Conservation (phyloP, 2,113 vertebrate species). For the Naja naja region DNA sequence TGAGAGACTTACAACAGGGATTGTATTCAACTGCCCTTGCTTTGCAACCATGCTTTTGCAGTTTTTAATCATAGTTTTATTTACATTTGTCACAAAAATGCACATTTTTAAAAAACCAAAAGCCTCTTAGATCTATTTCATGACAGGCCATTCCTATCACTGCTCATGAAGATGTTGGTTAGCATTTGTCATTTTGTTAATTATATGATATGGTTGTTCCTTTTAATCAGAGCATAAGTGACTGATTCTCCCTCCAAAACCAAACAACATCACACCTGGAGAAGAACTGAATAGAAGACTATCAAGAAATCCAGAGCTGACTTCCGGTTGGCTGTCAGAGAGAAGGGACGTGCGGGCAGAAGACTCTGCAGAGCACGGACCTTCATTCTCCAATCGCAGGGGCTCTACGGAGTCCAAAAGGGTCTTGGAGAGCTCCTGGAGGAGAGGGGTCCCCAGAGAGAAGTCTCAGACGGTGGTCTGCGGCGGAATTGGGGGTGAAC, state of each 20-base stretch:
- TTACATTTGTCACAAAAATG: slow-evolving; percentile 39
- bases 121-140: slow-evolving; percentile 49
- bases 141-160: slow-evolving; percentile 11
- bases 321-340: too few species aligned
- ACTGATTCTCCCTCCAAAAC: neutral
- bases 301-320: neutral
- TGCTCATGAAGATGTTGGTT: neutral
- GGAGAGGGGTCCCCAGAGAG: too few species aligned
- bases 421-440: too few species aligned
- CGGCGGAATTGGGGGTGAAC: too few species aligned
- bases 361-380: too few species aligned
- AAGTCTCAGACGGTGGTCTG: too few species aligned
- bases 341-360: too few species aligned
- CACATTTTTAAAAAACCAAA: neutral
- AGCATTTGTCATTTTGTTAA: neutral
- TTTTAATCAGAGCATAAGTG: neutral
- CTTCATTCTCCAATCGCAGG: too few species aligned
- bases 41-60: slow-evolving; percentile 25
- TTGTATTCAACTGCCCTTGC: slow-evolving; percentile 61
- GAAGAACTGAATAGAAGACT: neutral
- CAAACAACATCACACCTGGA: neutral
- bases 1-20: slow-evolving; percentile 54
- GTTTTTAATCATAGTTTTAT: slow-evolving; percentile 33
- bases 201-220: neutral
- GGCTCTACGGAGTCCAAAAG: too few species aligned